A percentile compares a stretch with the other conserved stretches of the same genome.
Conservation (phyloP, 2,797 vertebrate genomes). For the Diglossa cyanea region DNA sequence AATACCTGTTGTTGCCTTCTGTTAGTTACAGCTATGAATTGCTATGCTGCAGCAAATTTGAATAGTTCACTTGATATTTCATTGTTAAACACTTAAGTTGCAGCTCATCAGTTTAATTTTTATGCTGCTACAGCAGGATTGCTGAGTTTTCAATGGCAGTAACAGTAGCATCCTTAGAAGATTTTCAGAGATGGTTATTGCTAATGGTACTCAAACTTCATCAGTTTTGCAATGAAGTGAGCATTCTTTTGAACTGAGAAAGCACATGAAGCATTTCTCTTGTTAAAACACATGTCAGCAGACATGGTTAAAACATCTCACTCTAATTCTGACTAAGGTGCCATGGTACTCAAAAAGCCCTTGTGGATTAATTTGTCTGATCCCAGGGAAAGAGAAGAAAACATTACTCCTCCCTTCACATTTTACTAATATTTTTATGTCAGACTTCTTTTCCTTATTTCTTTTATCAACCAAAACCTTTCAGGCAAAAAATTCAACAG, state of each 20-base stretch:
- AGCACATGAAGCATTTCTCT: not conserved
- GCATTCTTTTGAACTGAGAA: not conserved
- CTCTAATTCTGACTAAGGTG: not conserved
- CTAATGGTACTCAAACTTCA: slow-evolving; percentile 9
- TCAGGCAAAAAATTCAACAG: not conserved
- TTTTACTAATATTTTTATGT: not conserved
- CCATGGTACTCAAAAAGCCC: not conserved
- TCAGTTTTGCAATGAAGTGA: not conserved
- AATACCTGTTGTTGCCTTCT: not conserved
- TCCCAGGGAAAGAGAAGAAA: not conserved
- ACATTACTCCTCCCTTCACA: not conserved
- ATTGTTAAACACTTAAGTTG: not conserved
- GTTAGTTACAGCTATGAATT: not conserved
- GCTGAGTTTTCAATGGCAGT: not conserved
- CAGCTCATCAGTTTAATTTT: slow-evolving; percentile 47
- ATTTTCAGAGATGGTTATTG: not conserved
- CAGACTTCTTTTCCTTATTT: not conserved
- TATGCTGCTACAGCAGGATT: not conserved
- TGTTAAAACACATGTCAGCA: not conserved
- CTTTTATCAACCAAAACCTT: not conserved
- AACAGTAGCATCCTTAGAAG: not conserved
- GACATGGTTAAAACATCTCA: not conserved
- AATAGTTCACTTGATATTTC: not conserved
- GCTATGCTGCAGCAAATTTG: not conserved
- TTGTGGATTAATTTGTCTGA: not conserved